A percentile compares a stretch with the other conserved stretches of the same genome.
phyloP scores from a whole-genome alignment of 1,140 invertebrate genomes.

The Ceratosolen solmsi region DNA sequence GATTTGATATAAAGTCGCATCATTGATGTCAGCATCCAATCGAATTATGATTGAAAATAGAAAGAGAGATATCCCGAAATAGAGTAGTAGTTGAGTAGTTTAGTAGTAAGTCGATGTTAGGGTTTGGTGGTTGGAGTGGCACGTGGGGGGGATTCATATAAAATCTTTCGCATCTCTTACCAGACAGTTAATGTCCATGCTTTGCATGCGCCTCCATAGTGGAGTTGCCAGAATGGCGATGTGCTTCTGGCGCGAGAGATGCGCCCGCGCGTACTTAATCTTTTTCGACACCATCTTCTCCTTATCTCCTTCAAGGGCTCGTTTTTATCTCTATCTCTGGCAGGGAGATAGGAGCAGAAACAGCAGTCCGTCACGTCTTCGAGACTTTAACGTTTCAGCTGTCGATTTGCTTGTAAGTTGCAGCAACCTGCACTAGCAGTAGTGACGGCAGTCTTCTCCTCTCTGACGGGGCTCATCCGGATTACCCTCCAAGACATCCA shows the following conservation, averaged over 20 bases:
- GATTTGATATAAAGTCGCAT: background rate
- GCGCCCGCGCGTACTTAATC: constrained; percentile 65
- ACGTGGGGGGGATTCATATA: no score
- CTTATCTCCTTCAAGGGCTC: constrained; percentile 3
- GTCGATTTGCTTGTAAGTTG: constrained; percentile 26
- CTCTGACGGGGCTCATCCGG: constrained; percentile 42
- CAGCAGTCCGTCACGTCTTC: constrained; percentile 28
- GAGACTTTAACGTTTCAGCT: constrained; percentile 14
- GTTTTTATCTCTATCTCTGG: background rate
- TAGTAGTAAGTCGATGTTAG: no score
- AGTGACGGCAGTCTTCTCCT: background rate
- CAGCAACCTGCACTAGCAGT: constrained; percentile 10
- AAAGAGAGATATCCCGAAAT: background rate
- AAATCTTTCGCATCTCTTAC: constrained; percentile 57
- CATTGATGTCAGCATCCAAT: background rate
- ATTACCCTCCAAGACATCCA: constrained; percentile 41
- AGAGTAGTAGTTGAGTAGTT: no score
- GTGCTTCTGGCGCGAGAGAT: constrained; percentile 61
- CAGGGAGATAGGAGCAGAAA: background rate
- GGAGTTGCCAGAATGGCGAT: constrained; percentile 61
- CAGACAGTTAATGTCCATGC: constrained; percentile 53
- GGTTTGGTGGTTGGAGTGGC: no score
- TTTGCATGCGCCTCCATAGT: constrained; percentile 61
- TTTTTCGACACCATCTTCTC: constrained; percentile 59
- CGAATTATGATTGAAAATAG: background rate